Conservation (phyloP, 2,113 vertebrate species). For the Epinephelus moara region DNA sequence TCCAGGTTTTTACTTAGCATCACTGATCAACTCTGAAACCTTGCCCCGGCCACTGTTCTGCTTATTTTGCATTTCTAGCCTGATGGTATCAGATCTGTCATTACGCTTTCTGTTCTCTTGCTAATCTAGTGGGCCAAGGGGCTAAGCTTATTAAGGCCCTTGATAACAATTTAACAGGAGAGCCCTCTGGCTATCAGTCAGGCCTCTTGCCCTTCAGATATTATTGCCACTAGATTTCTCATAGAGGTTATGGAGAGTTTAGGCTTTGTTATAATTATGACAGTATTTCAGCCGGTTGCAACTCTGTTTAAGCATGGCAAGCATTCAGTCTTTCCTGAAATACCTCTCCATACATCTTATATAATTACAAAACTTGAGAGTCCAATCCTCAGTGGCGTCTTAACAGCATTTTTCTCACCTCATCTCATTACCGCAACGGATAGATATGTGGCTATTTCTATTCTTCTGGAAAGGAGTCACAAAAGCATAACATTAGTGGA, state of each 20-base stretch:
- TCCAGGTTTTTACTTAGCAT: conserved; percentile 10
- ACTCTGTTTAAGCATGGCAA: conserved; percentile 11
- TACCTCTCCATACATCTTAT: not conserved
- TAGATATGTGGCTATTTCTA: not conserved
- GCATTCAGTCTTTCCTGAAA: not conserved
- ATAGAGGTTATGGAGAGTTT: conserved; percentile 34
- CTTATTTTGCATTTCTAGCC: conserved; percentile 38
- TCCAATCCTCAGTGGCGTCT: not conserved
- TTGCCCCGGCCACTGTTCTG: conserved; percentile 21
- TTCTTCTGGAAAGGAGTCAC: not conserved
- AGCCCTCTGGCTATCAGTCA: conserved; percentile 45
- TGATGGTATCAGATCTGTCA: conserved; percentile 47
- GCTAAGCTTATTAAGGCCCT: conserved; percentile 59
- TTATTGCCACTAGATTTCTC: conserved; percentile 40
- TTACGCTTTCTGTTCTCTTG: conserved; percentile 43
- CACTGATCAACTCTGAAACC: conserved; percentile 1
- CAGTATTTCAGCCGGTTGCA: conserved; percentile 21
- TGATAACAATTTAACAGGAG: conserved; percentile 60
- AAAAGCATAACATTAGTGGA: not conserved
- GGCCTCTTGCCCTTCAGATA: conserved; percentile 33
- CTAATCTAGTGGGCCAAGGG: conserved; percentile 55
- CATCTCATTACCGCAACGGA: not conserved
- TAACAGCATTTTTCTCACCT: not conserved
- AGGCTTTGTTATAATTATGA: conserved; percentile 28
- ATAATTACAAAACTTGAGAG: not conserved